Base-by-base conservation (phyloP, 2,888 invertebrate species). In the Callinectes sapidus region DNA sequence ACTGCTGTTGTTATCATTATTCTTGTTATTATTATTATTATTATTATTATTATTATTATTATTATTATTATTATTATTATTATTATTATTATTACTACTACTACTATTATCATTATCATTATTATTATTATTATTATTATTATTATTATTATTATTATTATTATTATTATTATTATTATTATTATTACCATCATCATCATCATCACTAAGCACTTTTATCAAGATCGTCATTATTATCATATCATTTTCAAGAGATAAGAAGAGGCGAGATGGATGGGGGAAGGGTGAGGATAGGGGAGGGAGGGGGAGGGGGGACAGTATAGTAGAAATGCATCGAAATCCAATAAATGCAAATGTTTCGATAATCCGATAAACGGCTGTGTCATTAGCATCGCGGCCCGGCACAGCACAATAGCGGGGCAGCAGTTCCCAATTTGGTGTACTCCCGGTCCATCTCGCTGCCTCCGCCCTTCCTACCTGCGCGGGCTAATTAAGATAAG, bases 341-440 rank as follows among this genome's bases (percentile, higher is more conserved):
- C 81, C 81, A 35, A 81, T 35, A 18, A 35, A 81, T 16, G 18
- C 35, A 81, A 81, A 81, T 35, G 81, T 81, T 81, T 81, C 81
- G 81, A 81, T 81, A 81, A 81, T 81, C 81, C 81, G 81, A 81
- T 81, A 81, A 81, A 81, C 35, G 81, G 14, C 28, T 81, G n/a
- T 71, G 81, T 81, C 81, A 81, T 81, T 35, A 81, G 81, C 35
- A 71, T 71, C 32, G 81, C 35, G 81, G 16, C 81, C 35, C 81
- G 61, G 61, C 18, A 61, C 23, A 61, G 23, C 61, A 35, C 13
- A 13, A 35, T 8, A 35, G 81, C 14, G 16, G 35, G 35, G 5
- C 18, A 2, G 16, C 32, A 16, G 32, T 35, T 81, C 35, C 1
- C 35, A 71, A 28, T 28, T 71, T 71, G 6, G 13, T 71, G 71